A percentile compares a stretch with the other conserved stretches of the same genome.
These are phyloP conservation scores for Tokudaia muenninki DNA, from an alignment of 2,797 vertebrate genomes.

Conservation along the genomic window DNA sequence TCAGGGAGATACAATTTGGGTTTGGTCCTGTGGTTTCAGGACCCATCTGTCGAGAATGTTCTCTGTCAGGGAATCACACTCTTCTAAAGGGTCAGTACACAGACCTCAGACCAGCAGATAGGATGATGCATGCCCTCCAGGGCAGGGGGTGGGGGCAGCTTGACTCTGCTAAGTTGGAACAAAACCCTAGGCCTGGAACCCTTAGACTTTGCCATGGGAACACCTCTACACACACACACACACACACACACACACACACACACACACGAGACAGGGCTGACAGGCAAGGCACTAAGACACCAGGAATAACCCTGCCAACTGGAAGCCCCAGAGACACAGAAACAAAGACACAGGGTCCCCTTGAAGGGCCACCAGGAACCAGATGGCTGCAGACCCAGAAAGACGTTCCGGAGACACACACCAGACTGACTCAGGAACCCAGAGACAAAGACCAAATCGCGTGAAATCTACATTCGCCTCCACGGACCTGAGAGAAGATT, in stretches of 20 bases:
- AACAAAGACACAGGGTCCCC: background rate
- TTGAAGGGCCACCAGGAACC: background rate
- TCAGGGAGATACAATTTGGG: background rate
- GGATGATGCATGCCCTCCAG: background rate
- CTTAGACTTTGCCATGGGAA: background rate
- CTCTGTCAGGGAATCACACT: background rate
- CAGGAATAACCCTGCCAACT: background rate
- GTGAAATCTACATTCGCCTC: background rate
- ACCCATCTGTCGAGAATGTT: background rate
- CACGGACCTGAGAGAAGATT: background rate
- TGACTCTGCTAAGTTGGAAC: background rate
- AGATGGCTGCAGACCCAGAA: background rate
- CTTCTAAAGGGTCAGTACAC: background rate
- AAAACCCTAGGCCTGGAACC: background rate
- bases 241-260: background rate
- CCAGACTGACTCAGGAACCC: background rate
- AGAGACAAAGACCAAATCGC: slow-evolving; percentile 38
- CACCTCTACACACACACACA: background rate
- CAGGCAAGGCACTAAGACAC: background rate
- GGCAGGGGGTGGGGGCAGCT: too few species aligned
- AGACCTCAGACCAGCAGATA: background rate
- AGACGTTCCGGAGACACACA: background rate
- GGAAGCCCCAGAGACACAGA: background rate
- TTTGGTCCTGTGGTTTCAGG: background rate
- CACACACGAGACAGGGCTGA: background rate